phyloP scores from a whole-genome alignment of 2,113 vertebrate genomes.

The Chauna torquata region DNA sequence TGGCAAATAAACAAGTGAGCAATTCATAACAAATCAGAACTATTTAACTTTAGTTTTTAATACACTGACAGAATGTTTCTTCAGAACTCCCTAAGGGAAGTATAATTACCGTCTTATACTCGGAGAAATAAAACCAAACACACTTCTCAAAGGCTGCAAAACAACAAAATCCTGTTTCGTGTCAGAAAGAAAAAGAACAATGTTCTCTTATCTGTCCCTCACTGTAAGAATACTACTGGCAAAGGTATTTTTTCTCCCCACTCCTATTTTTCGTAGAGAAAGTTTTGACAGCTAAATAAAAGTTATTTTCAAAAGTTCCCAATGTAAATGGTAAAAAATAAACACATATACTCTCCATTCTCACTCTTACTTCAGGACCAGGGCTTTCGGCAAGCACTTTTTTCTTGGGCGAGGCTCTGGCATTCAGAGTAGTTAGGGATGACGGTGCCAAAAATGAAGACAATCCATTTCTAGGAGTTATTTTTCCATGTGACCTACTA shows the following conservation, averaged over 20 bases:
- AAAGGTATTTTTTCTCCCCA: neutral
- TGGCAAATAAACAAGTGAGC: neutral
- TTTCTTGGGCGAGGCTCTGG: constrained; percentile 17
- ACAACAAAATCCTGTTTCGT: neutral
- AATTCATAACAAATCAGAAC: neutral
- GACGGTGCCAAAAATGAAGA: constrained; percentile 53
- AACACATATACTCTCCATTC: neutral
- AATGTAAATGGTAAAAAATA: neutral
- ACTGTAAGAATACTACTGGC: neutral
- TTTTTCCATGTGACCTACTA: constrained; percentile 34
- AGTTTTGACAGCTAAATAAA: neutral
- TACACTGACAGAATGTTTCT: neutral
- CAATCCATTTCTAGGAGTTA: constrained; percentile 20
- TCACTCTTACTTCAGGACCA: constrained; percentile 61
- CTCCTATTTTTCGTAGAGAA: neutral
- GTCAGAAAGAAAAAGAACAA: neutral
- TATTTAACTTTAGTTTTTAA: neutral
- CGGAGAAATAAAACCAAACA: neutral
- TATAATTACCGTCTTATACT: neutral
- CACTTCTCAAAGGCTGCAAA: neutral
- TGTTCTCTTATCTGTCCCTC: neutral
- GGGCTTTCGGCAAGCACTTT: constrained; percentile 20
- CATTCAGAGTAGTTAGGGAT: constrained; percentile 40
- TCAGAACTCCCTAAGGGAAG: neutral
- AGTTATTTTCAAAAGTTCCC: neutral